Conservation (phyloP, 2,113 vertebrate genomes). For the Recurvirostra avosetta region DNA sequence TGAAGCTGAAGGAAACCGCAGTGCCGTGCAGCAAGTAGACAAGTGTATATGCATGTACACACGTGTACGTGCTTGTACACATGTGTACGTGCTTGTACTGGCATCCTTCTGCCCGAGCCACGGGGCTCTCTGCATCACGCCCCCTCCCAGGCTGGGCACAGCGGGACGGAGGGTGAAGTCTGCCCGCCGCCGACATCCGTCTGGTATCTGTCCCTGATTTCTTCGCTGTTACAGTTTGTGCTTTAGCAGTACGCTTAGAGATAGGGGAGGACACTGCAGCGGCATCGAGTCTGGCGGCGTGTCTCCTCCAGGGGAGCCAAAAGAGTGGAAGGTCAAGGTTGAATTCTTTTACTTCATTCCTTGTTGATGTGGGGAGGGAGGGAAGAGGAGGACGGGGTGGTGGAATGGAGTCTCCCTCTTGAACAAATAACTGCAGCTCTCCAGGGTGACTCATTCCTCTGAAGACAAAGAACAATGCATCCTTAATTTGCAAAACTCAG, state of each 20-base stretch:
- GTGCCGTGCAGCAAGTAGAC: not conserved
- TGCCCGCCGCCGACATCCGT: accelerated
- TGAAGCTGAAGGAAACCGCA: not conserved
- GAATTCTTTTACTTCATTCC: not conserved
- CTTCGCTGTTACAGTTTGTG: not conserved
- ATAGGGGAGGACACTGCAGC: not conserved
- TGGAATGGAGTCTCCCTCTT: not conserved
- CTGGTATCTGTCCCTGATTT: not conserved
- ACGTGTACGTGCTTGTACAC: accelerated
- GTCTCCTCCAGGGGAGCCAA: not conserved
- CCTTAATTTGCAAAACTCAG: not conserved
- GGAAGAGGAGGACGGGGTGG: not conserved
- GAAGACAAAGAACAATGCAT: not conserved
- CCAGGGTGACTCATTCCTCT: not conserved
- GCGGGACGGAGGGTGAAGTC: not conserved
- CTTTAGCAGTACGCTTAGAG: not conserved
- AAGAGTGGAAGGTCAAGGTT: not conserved
- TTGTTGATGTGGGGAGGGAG: not conserved
- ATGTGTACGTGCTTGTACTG: not conserved
- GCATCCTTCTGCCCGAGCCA: not conserved
- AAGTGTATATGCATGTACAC: too few species aligned
- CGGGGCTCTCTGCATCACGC: accelerated
- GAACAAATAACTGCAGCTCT: not conserved
- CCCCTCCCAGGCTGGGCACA: not conserved
- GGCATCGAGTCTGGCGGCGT: not conserved